Evolutionary conservation across 2,888 invertebrate species (phyloP).

Genomic region (Plebejus anna): DNA sequence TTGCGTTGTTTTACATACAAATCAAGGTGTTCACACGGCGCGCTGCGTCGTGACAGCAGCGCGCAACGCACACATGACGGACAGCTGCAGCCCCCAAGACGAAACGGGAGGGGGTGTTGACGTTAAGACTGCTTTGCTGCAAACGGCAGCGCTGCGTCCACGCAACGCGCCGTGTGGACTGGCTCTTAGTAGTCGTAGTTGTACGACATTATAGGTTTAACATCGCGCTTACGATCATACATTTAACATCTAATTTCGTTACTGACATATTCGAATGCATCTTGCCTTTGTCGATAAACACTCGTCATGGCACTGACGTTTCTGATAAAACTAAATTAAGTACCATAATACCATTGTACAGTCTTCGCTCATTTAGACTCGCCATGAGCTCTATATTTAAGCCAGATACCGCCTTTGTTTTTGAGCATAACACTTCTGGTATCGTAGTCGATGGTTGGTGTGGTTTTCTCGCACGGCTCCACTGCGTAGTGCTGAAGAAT

Average conservation of each 20-base stretch:
- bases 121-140: too few relatives aligned
- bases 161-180: too few relatives aligned
- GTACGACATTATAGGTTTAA: neutral
- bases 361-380: neutral
- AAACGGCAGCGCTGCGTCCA: too few relatives aligned
- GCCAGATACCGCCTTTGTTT: slow-evolving; percentile 71
- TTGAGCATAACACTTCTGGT: slow-evolving; percentile 71
- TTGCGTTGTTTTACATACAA: too few relatives aligned
- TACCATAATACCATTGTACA: neutral
- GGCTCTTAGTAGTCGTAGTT: too few relatives aligned
- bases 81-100: too few relatives aligned
- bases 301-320: neutral
- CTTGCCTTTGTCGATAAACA: neutral
- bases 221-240: too few relatives aligned
- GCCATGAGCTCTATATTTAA: slow-evolving; percentile 50
- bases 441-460: slow-evolving; percentile 62
- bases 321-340: slow-evolving; percentile 1
- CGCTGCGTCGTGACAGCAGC: too few relatives aligned
- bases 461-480: slow-evolving; percentile 63
- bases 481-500: slow-evolving; percentile 56
- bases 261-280: neutral
- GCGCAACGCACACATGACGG: too few relatives aligned
- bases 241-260: neutral
- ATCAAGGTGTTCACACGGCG: too few relatives aligned
- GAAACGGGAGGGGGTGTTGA: too few relatives aligned